Evolutionary conservation across 2,888 invertebrate genomes (phyloP).

Genomic region (Leistus spinibarbis): DNA sequence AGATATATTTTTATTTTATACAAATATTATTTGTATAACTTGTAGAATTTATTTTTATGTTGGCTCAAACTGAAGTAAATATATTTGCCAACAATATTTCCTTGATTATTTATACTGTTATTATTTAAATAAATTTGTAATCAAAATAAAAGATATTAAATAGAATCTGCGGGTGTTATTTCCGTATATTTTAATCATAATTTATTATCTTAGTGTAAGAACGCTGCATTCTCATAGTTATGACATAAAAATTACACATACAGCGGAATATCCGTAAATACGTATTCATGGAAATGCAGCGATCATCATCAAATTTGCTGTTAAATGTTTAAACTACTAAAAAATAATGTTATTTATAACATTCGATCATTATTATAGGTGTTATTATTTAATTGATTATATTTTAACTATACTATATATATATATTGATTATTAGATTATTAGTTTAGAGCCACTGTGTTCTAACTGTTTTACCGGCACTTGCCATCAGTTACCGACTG

Average conservation of each 20-base stretch:
- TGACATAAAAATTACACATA: neutral
- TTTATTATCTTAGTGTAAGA: neutral
- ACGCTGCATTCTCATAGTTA: neutral
- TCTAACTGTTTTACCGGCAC: slow-evolving; percentile 23
- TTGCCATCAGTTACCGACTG: slow-evolving; percentile 20
- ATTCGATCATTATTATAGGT: neutral
- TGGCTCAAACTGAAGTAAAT: neutral
- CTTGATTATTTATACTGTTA: neutral
- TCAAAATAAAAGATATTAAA: neutral
- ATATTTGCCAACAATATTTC: neutral
- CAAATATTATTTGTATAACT: neutral
- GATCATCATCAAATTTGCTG: too few relatives aligned
- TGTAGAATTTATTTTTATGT: neutral
- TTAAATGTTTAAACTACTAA: neutral
- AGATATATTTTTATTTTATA: neutral
- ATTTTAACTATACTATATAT: neutral
- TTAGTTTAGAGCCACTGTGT: slow-evolving; percentile 17
- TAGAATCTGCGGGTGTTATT: neutral
- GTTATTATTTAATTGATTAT: neutral
- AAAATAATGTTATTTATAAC: neutral
- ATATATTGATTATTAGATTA: neutral
- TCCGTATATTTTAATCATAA: too few relatives aligned
- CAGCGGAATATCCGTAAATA: too few relatives aligned
- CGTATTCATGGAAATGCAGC: too few relatives aligned
- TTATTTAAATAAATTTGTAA: neutral